phyloP scores from a whole-genome alignment of 2,888 invertebrate species.

The Schizaphis graminum region DNA sequence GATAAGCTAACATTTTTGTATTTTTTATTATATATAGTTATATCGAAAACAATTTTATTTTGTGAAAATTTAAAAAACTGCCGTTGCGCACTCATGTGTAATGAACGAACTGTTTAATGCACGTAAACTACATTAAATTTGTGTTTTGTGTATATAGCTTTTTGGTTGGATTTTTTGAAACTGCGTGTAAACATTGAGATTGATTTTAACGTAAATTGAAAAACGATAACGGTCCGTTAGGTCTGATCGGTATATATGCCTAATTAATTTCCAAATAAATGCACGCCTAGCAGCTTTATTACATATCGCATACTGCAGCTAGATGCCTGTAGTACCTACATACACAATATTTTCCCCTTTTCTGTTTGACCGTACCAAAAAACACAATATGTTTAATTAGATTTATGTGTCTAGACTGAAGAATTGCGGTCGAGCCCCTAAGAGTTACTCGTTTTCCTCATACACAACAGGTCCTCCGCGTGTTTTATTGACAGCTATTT shows the following conservation, averaged over 20 bases:
- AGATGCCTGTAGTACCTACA: neutral
- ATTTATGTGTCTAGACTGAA: conserved; percentile 65
- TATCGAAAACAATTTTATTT: neutral
- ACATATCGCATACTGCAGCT: neutral
- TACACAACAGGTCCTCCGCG: conserved; percentile 47
- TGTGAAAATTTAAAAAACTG: neutral
- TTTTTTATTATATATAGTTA: neutral
- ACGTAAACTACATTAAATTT: neutral
- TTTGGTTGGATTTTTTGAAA: neutral
- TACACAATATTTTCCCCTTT: conserved; percentile 24
- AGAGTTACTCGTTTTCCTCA: conserved; percentile 53
- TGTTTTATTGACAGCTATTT: conserved; percentile 65
- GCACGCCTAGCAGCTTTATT: neutral
- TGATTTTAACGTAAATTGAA: neutral
- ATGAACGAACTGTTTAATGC: neutral
- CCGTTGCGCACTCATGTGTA: neutral
- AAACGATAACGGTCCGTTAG: neutral
- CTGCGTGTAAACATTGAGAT: neutral
- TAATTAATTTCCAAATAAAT: neutral
- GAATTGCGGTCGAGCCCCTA: conserved; percentile 65
- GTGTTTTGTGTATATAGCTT: neutral
- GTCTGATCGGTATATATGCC: neutral
- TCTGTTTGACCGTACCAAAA: conserved; percentile 36
- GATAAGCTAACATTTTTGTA: neutral
- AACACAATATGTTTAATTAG: conserved; percentile 61